phyloP scores from a whole-genome alignment of 2,797 vertebrate species.

The Gorsachius magnificus region DNA sequence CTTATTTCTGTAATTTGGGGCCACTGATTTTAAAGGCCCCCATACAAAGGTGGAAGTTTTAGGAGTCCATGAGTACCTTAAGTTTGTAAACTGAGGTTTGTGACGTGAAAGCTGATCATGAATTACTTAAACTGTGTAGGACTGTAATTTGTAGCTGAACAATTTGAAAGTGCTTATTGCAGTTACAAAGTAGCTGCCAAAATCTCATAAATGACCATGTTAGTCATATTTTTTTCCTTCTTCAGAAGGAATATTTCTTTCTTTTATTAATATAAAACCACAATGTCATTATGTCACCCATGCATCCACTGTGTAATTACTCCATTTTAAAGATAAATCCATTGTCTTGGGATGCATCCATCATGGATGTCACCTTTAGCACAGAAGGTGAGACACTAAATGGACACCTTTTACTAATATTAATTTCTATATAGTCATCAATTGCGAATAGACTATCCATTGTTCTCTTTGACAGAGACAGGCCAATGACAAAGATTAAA shows the following conservation, averaged over 20 bases:
- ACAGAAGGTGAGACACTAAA: conserved; percentile 86
- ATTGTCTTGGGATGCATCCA: conserved; percentile 88
- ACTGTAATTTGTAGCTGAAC: neutral
- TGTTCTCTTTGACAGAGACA: conserved; percentile 88
- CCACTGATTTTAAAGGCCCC: neutral
- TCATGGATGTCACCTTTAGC: conserved; percentile 88
- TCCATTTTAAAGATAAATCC: conserved; percentile 95
- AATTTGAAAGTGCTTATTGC: conserved; percentile 17
- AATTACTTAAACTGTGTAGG: neutral
- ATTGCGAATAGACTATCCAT: conserved; percentile 85
- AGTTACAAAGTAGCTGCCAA: conserved; percentile 37
- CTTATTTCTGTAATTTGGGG: neutral
- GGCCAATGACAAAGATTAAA: conserved; percentile 86
- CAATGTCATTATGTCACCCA: conserved; percentile 85
- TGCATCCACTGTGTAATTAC: conserved; percentile 90
- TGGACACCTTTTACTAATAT: conserved; percentile 89
- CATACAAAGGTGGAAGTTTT: neutral
- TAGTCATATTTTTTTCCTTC: conserved; percentile 49
- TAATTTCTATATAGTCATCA: conserved; percentile 91
- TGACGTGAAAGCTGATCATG: neutral
- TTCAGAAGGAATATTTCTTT: conserved; percentile 72
- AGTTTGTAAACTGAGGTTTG: neutral
- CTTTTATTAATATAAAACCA: conserved; percentile 85
- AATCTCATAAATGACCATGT: conserved; percentile 34
- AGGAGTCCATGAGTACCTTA: neutral